Base-by-base conservation (phyloP, 2,797 vertebrate genomes). In the Chaunax sp. region DNA sequence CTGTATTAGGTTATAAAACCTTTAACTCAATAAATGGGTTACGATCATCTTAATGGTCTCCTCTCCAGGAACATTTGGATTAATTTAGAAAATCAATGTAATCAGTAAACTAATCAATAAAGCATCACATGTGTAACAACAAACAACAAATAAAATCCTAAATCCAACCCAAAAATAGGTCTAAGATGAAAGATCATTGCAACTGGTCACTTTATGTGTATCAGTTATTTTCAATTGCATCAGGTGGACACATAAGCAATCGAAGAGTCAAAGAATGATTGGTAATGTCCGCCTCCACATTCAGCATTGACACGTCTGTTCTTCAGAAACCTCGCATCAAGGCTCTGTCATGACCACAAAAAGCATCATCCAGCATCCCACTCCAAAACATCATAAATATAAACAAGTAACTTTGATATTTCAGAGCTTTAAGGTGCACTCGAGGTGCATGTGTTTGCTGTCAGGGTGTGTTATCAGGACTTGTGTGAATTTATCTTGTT, bases 361-460 rank as follows among this genome's bases (percentile, higher is more conserved):
- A 41, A 65, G 57, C 19, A 25, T 50, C 62, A 54, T 59, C 52
- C 28, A 13, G 30, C n/a, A 47, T n/a, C 23, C 56, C 1, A 10
- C 20, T 25, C 25, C 35, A 57, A 43, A 64, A 64, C 47, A 65
- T 50, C 19, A 58, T 63, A 15, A 69, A 69, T 56, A 75, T 25
- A 51, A 61, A 64, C 19, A 72, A 55, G 38, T 43, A 54, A 40
- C 1, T 0, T 53, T 53, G 23, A 52, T 11, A 64, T 30, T 3
- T 35, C 23, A 58, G 37, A 47, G 38, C 1, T 28, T 61, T 22
- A 25, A 25, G 41, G 14, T 30, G 28, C 10, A 51, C 28, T 59
- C 12, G 40, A 1, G 38, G 20, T 16, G 14, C 37, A 14, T 8
- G 18, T 66, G 37, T 30, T 37, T 63, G 20, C 33, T 57, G 25